These are phyloP conservation scores for Silurus glanis DNA, from an alignment of 2,113 vertebrate species.

Conservation along the genomic window DNA sequence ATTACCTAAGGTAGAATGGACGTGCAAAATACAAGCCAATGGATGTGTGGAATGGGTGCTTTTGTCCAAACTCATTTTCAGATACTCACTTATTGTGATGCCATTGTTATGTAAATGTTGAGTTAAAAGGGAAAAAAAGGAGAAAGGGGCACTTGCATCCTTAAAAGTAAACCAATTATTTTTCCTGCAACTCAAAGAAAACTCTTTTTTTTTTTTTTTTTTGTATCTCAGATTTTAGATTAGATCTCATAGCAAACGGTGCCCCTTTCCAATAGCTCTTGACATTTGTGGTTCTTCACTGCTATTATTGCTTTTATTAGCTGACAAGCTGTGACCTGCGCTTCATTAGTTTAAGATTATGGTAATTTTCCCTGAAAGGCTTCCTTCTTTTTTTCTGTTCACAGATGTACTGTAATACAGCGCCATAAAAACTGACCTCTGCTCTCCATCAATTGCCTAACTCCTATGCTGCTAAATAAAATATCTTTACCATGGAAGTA, in stretches of 20 bases:
- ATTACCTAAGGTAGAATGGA: constrained; percentile 39
- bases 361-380: constrained; percentile 38
- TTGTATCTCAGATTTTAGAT: constrained; percentile 40
- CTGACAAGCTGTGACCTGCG: constrained; percentile 37
- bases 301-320: constrained; percentile 47
- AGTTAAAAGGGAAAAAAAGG: constrained; percentile 11
- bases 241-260: constrained; percentile 20
- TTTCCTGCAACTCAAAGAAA: constrained; percentile 25
- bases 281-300: constrained; percentile 39
- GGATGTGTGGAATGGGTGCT: constrained; percentile 29
- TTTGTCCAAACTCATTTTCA: constrained; percentile 51
- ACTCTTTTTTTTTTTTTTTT: constrained; percentile 20
- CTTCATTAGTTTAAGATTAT: constrained; percentile 39
- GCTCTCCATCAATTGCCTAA: constrained; percentile 43
- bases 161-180: constrained; percentile 51
- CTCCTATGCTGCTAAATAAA: constrained; percentile 38
- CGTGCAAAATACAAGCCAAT: constrained; percentile 40
- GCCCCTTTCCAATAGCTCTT: constrained; percentile 22
- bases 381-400: constrained; percentile 11
- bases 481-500: constrained; percentile 40
- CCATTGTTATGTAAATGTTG: constrained; percentile 49
- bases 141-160: neutral
- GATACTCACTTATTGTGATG: constrained; percentile 37
- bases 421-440: constrained; percentile 31
- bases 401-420: constrained; percentile 41